These are phyloP conservation scores for Girardinus metallicus DNA, from an alignment of 2,797 vertebrate species.

Conservation along the genomic window DNA sequence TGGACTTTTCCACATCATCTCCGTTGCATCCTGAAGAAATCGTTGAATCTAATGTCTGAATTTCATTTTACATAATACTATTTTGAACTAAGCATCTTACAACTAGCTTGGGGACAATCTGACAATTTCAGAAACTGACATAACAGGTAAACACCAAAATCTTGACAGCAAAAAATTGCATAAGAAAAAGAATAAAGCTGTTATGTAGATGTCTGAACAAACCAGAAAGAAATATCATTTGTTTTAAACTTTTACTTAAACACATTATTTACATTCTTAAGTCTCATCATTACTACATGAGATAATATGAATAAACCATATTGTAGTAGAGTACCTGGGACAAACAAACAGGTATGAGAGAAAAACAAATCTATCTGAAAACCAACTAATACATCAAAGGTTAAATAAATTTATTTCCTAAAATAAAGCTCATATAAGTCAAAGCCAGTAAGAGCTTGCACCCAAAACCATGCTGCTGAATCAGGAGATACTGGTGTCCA, in stretches of 20 bases:
- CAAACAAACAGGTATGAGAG: slow-evolving; percentile 36
- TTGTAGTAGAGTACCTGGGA: slow-evolving; percentile 75
- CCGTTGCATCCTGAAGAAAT: neutral
- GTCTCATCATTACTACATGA: slow-evolving; percentile 77
- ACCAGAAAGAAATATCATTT: slow-evolving; percentile 15
- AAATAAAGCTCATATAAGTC: slow-evolving; percentile 19
- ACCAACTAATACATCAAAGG: slow-evolving; percentile 15
- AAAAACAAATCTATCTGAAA: slow-evolving; percentile 20
- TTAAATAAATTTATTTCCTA: slow-evolving; percentile 6
- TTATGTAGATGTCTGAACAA: neutral
- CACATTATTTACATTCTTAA: slow-evolving; percentile 89
- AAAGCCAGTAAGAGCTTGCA: slow-evolving; percentile 17
- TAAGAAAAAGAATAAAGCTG: neutral
- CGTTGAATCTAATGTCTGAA: neutral
- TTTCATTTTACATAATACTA: neutral
- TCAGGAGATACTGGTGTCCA: slow-evolving; percentile 1
- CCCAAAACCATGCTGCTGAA: slow-evolving; percentile 19
- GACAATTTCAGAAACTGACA: neutral
- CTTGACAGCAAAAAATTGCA: neutral
- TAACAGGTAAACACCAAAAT: neutral
- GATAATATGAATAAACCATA: slow-evolving; percentile 66
- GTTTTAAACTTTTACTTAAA: slow-evolving; percentile 81
- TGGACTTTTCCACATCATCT: neutral
- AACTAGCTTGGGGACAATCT: neutral
- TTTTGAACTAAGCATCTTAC: neutral